phyloP scores from a whole-genome alignment of 2,113 vertebrate genomes.

The Gobio gobio region DNA sequence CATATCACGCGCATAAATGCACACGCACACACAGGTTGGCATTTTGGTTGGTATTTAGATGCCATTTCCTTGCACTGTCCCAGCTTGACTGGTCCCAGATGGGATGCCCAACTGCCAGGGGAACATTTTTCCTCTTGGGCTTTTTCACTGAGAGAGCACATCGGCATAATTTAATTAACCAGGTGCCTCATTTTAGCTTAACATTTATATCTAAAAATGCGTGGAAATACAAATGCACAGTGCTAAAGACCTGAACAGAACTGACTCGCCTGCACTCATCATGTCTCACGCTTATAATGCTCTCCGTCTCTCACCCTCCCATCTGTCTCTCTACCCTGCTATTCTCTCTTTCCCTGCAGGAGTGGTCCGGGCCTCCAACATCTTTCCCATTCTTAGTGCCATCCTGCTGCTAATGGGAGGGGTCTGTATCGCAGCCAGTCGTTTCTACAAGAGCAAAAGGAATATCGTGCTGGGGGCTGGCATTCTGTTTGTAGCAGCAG shows the following conservation, averaged over 20 bases:
- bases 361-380: slow-evolving; percentile 92
- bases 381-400: slow-evolving; percentile 95
- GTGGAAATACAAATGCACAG: slow-evolving; percentile 1
- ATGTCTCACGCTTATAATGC: not conserved
- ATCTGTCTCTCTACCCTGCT: not conserved
- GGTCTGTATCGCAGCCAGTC: slow-evolving; percentile 90
- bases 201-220: slow-evolving; percentile 35
- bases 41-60: slow-evolving; percentile 78
- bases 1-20: slow-evolving; percentile 21
- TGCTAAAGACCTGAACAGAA: slow-evolving; percentile 13
- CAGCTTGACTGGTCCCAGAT: slow-evolving; percentile 66
- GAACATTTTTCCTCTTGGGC: slow-evolving; percentile 34
- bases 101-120: slow-evolving; percentile 56
- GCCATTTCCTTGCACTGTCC: slow-evolving; percentile 75
- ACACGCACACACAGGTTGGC: slow-evolving; percentile 52
- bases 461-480: slow-evolving; percentile 94
- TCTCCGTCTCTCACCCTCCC: not conserved
- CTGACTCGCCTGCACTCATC: not conserved
- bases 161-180: slow-evolving; percentile 59
- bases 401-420: slow-evolving; percentile 92
- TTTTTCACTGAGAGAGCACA: slow-evolving; percentile 16
- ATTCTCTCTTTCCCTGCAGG: slow-evolving; percentile 70
- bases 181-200: slow-evolving; percentile 48
- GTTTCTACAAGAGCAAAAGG: slow-evolving; percentile 90
- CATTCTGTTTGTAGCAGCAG: slow-evolving; percentile 93